Conservation (phyloP, 2,113 vertebrate species). For the Amphilophus citrinellus region DNA sequence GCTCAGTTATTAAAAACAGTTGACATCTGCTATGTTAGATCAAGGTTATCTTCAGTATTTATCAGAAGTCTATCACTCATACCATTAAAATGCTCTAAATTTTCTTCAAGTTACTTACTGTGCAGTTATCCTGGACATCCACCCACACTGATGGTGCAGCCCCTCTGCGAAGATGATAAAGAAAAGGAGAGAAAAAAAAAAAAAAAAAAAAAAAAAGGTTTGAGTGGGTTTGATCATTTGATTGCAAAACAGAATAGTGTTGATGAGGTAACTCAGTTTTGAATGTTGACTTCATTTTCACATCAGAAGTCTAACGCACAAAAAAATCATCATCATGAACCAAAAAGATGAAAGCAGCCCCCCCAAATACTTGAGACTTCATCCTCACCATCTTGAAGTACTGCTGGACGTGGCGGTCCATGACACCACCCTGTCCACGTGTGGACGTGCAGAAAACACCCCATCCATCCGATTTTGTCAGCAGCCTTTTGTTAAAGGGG, state of each 20-base stretch:
- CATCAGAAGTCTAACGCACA: slow-evolving; percentile 78
- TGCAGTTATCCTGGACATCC: not conserved
- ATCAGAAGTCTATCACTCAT: not conserved
- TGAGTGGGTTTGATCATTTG: not conserved
- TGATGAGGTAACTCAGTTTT: slow-evolving; percentile 26
- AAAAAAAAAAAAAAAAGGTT: too few relatives aligned
- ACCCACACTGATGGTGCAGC: not conserved
- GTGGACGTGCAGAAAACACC: not conserved
- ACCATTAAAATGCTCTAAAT: not conserved
- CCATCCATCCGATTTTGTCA: not conserved
- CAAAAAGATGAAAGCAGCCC: not conserved
- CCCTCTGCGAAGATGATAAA: not conserved
- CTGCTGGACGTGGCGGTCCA: not conserved
- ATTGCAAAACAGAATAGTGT: not conserved
- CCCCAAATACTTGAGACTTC: not conserved
- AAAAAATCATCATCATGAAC: slow-evolving; percentile 56
- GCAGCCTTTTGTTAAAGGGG: not conserved
- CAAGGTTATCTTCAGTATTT: not conserved
- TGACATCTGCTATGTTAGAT: slow-evolving; percentile 43
- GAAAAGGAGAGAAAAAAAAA: too few relatives aligned
- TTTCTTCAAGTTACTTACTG: slow-evolving; percentile 18
- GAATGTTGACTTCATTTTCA: slow-evolving; percentile 56
- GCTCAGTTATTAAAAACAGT: not conserved
- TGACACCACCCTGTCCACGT: slow-evolving; percentile 22
- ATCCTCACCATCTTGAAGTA: not conserved